A percentile compares a stretch with the other conserved stretches of the same genome.
phyloP scores from a whole-genome alignment of 1,140 invertebrate genomes.

The Hylaeus anthracinus region DNA sequence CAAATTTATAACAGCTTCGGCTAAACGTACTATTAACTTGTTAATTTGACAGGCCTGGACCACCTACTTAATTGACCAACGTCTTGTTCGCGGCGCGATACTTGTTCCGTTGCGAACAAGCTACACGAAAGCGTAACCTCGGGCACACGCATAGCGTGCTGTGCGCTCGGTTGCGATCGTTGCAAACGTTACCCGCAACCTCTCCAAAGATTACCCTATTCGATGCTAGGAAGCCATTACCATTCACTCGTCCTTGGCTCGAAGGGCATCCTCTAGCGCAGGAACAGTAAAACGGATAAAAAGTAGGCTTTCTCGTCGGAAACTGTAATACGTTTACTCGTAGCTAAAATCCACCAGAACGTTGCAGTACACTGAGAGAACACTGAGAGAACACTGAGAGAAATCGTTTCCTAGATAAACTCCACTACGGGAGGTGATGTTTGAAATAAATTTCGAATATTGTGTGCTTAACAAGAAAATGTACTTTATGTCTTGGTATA shows the following conservation, averaged over 20 bases:
- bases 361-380: too few species aligned
- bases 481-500: too few species aligned
- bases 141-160: background rate
- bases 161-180: background rate
- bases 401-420: too few species aligned
- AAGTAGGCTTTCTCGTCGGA: background rate
- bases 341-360: background rate
- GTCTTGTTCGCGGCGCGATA: background rate
- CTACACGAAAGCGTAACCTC: background rate
- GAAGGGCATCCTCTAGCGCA: background rate
- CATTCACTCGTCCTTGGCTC: conserved; percentile 14
- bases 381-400: too few species aligned
- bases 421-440: too few species aligned
- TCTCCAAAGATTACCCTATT: conserved; percentile 1
- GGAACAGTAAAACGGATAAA: background rate
- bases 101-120: background rate
- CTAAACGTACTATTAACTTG: conserved; percentile 5
- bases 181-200: background rate
- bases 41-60: conserved; percentile 13
- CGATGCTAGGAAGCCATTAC: background rate
- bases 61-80: conserved; percentile 1
- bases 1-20: conserved; percentile 1
- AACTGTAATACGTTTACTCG: background rate
- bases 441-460: too few species aligned
- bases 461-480: too few species aligned